phyloP scores from a whole-genome alignment of 1,140 invertebrate species.

The Bombus vancouverensis region DNA sequence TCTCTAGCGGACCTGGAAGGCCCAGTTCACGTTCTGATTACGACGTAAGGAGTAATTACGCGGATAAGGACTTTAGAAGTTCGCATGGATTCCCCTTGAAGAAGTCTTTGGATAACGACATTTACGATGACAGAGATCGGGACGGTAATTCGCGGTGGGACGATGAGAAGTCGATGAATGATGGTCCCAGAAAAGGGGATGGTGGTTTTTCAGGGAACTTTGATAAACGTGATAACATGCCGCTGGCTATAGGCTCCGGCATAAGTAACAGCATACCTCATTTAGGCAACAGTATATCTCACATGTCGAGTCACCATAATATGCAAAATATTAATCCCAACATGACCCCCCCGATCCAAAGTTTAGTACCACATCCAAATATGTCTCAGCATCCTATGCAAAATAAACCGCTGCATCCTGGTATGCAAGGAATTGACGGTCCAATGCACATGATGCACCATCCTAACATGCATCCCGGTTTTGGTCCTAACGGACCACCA shows the following conservation, averaged over 20 bases:
- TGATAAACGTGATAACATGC: conserved; percentile 71
- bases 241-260: conserved; percentile 39
- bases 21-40: conserved; percentile 57
- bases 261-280: conserved; percentile 66
- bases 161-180: conserved; percentile 64
- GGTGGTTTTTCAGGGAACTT: conserved; percentile 61
- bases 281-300: conserved; percentile 52
- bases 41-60: conserved; percentile 65
- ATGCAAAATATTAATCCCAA: conserved; percentile 76
- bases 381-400: conserved; percentile 74
- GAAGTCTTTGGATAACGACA: conserved; percentile 62
- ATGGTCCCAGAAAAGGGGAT: conserved; percentile 52
- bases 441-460: conserved; percentile 73
- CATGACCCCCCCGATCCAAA: conserved; percentile 70
- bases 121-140: conserved; percentile 68
- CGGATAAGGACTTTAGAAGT: conserved; percentile 71
- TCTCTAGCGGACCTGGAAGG: conserved; percentile 67
- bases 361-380: conserved; percentile 65
- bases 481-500: conserved; percentile 73
- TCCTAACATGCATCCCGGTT: conserved; percentile 69
- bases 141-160: conserved; percentile 71
- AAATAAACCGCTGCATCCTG: conserved; percentile 63
- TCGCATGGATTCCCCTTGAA: conserved; percentile 57
- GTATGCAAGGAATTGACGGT: conserved; percentile 66
- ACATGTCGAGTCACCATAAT: conserved; percentile 75